Percentiles rank a stretch among this genome's conserved stretches.
Conservation (phyloP, 2,888 invertebrate genomes). For the Campoletis raptor region DNA sequence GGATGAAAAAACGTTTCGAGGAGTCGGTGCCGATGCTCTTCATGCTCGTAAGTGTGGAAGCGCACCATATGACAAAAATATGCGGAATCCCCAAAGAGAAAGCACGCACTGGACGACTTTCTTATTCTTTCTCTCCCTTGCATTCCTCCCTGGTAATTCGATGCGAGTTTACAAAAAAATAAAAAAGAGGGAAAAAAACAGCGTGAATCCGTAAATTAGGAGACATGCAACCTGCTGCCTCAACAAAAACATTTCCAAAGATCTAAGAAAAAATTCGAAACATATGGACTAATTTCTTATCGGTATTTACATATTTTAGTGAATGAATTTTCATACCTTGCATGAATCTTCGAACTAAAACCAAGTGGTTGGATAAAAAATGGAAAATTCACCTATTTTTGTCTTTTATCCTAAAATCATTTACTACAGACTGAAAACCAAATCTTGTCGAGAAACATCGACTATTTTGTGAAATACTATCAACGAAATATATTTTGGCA, state of each 20-base stretch:
- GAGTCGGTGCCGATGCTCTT: conserved; percentile 39
- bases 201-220: conserved; percentile 58
- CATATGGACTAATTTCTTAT: background rate
- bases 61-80: conserved; percentile 63
- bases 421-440: no score
- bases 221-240: conserved; percentile 53
- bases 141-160: conserved; percentile 57
- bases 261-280: conserved; percentile 18
- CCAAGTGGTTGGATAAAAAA: no score
- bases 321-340: background rate
- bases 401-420: no score
- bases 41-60: conserved; percentile 22
- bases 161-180: conserved; percentile 42
- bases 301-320: background rate
- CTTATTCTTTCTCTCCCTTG: background rate
- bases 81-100: conserved; percentile 55
- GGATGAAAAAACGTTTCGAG: conserved; percentile 37
- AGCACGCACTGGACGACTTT: conserved; percentile 40
- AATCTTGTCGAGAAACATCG: no score
- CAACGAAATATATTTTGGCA: no score
- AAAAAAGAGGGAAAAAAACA: conserved; percentile 40
- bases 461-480: no score
- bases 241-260: conserved; percentile 20
- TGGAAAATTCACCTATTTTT: no score
- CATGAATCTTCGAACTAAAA: no score